Evolutionary conservation across 2,888 invertebrate species (phyloP).

Genomic region (Eucriotettix oculatus): DNA sequence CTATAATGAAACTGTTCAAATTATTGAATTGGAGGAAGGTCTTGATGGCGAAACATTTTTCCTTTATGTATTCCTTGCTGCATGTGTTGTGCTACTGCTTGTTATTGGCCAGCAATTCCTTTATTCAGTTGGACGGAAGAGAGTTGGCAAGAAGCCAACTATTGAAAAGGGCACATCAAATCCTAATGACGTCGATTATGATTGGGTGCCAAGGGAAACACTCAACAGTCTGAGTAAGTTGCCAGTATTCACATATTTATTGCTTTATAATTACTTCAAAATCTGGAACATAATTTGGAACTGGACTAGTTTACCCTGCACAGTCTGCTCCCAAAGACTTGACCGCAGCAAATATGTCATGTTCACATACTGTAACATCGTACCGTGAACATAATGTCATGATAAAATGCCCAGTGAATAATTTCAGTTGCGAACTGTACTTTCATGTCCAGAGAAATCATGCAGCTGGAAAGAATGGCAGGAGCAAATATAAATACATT

Average conservation of each 20-base stretch:
- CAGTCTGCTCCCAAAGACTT: too few species aligned
- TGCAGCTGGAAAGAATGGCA: too few species aligned
- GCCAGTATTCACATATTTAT: neutral
- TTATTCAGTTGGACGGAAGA: conserved; percentile 64
- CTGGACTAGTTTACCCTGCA: too few species aligned
- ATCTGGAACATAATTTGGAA: too few species aligned
- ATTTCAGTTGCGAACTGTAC: too few species aligned
- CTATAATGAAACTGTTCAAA: conserved; percentile 93
- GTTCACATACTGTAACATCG: too few species aligned
- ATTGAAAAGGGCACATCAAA: conserved; percentile 85
- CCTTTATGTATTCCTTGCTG: conserved; percentile 87
- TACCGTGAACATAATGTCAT: too few species aligned
- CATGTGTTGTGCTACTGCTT: conserved; percentile 68
- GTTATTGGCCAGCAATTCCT: conserved; percentile 82
- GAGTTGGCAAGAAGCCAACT: conserved; percentile 33
- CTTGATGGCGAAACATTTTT: conserved; percentile 98
- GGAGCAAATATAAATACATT: too few species aligned
- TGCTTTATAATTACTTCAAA: neutral
- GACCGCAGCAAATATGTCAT: too few species aligned
- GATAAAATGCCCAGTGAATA: too few species aligned
- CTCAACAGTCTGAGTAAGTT: conserved; percentile 67
- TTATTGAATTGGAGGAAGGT: conserved; percentile 91
- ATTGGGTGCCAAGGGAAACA: conserved; percentile 92
- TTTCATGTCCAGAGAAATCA: too few species aligned
- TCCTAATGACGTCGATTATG: conserved; percentile 86